Evolutionary conservation across 92 coral and sea anemone genomes (phyloP), one percentile per base, ranked within the genome.

Genomic region (Diadumene lineata): DNA sequence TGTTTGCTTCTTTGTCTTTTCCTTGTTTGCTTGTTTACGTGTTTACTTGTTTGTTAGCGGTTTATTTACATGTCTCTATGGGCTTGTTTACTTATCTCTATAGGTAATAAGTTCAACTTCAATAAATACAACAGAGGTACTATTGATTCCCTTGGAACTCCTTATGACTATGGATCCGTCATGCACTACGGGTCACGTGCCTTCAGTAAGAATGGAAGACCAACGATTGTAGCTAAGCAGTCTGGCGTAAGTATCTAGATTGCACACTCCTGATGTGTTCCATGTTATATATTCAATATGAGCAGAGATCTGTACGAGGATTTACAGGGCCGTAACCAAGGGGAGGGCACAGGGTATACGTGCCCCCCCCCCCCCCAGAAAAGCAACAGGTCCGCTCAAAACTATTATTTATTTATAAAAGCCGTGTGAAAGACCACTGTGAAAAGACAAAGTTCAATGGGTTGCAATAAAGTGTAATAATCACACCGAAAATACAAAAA

Each of bases 131-230:
- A 75, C 58, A 56, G 84, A 28, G 79, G 84, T 13, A 89, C 94
- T 27, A 89, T 89, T 31, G 94, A 89, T 68, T 85, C 90, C 1
- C 88, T 89, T 16, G 94, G 94, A 6, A 89, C 94, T 3, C 11
- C n/a, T 18, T 89, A 89, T 77, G 94, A 89, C 79, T 85, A 82
- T 61, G 87, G 90, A 18, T 85, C 91, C 28, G 83, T 89, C 43
- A 89, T 89, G 94, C 94, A 89, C 62, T 89, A 89, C 75, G 82
- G 86, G 34, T 16, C 66, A 23, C 68, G 60, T 50, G 85, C 94
- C 1, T 89, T 89, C 69, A 78, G 83, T 80, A 85, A 85, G 81
- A 89, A 89, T 69, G 83, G 90, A 56, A 50, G 1, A 69, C 94
- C 88, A 1, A 89, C 94, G 0, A 89, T 89, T 28, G 88, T 89